Conservation (phyloP, 2,113 vertebrate genomes). For the Callaeas wilsoni region DNA sequence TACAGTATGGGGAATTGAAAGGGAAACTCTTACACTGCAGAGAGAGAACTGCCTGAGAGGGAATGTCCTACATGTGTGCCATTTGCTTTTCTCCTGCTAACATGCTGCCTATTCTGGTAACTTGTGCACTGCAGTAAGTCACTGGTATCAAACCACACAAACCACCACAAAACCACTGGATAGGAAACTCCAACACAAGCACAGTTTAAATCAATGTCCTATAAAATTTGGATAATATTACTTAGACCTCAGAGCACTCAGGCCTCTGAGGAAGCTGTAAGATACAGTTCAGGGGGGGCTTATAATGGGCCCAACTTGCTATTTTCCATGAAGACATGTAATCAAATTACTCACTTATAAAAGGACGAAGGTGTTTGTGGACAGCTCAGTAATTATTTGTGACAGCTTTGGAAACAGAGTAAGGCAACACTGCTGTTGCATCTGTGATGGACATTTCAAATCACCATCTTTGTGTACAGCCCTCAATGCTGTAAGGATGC, state of each 20-base stretch:
- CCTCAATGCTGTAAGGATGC: background rate
- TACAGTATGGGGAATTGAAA: background rate
- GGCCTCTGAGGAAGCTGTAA: background rate
- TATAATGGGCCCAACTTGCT: background rate
- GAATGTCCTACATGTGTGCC: background rate
- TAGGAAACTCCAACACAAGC: background rate
- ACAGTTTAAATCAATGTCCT: background rate
- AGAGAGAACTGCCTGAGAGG: background rate
- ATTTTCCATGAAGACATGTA: background rate
- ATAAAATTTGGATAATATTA: background rate
- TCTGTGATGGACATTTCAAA: background rate
- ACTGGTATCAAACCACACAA: background rate
- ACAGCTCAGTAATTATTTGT: slow-evolving; percentile 12
- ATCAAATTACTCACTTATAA: slow-evolving; percentile 18
- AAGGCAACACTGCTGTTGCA: background rate
- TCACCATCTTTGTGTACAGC: background rate
- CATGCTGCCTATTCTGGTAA: background rate
- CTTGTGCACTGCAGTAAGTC: background rate
- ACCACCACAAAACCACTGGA: background rate
- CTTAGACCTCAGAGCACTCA: background rate
- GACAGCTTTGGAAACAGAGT: background rate
- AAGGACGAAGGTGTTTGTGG: background rate
- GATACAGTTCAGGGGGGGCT: background rate
- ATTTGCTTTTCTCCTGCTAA: background rate
- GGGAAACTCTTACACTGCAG: background rate